Evolutionary conservation across 1,140 invertebrate species (phyloP).

Genomic region (Ceratosolen solmsi): DNA sequence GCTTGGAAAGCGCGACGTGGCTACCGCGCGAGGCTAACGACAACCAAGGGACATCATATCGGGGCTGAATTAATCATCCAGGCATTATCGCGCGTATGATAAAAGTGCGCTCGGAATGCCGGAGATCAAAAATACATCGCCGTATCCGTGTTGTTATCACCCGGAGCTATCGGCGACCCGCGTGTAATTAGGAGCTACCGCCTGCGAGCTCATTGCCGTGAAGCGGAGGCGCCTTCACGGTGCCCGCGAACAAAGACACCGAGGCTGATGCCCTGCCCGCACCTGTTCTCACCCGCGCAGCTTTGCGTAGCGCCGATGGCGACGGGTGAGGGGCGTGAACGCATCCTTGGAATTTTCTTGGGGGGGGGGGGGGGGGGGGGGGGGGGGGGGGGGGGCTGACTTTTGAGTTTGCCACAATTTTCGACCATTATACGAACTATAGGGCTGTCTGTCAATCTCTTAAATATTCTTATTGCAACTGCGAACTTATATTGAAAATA

Average conservation of each 20-base stretch:
- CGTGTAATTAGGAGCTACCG: constrained; percentile 44
- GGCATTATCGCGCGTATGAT: constrained; percentile 38
- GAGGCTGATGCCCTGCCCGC: not conserved
- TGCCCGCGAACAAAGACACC: constrained; percentile 28
- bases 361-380: no score
- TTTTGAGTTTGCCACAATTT: no score
- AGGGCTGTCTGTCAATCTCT: no score
- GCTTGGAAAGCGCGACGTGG: not conserved
- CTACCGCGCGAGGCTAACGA: no score
- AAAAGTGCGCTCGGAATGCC: constrained; percentile 5
- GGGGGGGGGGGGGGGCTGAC: no score
- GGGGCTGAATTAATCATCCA: constrained; percentile 7
- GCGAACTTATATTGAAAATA: no score
- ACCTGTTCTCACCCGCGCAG: constrained; percentile 5
- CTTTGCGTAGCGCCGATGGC: not conserved
- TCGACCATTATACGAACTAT: no score
- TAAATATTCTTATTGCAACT: no score
- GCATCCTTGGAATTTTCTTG: not conserved
- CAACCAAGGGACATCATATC: not conserved
- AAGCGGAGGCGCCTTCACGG: not conserved
- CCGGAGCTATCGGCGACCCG: not conserved
- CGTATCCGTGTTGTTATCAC: not conserved
- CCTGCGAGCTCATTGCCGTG: not conserved
- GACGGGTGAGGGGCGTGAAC: no score
- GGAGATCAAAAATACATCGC: constrained; percentile 11